Conservation (phyloP, 2,797 vertebrate genomes). For the Gorsachius magnificus region DNA sequence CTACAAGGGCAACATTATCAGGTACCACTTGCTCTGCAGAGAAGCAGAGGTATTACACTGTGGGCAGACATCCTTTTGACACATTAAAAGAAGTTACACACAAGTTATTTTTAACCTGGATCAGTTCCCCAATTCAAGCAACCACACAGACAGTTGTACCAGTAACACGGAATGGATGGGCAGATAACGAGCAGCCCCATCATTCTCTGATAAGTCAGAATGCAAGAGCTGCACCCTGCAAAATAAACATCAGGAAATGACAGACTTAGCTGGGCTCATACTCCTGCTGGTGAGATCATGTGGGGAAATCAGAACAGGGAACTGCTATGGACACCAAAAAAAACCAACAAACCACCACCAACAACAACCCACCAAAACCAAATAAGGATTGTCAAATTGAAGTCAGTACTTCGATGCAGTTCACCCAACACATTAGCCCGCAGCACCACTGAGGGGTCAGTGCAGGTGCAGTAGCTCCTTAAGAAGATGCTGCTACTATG, state of each 20-base stretch:
- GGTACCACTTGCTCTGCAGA: neutral
- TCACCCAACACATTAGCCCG: neutral
- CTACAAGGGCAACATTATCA: neutral
- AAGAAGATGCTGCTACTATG: neutral
- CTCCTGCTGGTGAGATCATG: neutral
- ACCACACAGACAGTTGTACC: neutral
- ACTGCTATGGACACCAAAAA: neutral
- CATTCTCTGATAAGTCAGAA: neutral
- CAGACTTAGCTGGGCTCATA: neutral
- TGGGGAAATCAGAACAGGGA: neutral
- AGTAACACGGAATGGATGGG: neutral
- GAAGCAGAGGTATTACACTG: neutral
- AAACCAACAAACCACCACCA: neutral
- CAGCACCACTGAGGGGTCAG: neutral
- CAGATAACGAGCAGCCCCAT: neutral
- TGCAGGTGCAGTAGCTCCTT: neutral
- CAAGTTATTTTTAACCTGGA: slow-evolving; percentile 1
- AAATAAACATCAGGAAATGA: neutral
- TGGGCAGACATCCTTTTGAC: neutral
- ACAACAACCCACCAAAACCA: neutral
- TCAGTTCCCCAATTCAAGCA: slow-evolving; percentile 20
- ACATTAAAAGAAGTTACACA: neutral
- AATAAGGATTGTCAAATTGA: neutral
- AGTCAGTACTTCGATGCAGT: neutral
- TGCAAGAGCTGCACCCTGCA: neutral